A percentile compares a stretch with the other conserved stretches of the same genome.
These are phyloP conservation scores for Burhinus oedicnemus DNA, from an alignment of 2,113 vertebrate genomes.

Conservation along the genomic window DNA sequence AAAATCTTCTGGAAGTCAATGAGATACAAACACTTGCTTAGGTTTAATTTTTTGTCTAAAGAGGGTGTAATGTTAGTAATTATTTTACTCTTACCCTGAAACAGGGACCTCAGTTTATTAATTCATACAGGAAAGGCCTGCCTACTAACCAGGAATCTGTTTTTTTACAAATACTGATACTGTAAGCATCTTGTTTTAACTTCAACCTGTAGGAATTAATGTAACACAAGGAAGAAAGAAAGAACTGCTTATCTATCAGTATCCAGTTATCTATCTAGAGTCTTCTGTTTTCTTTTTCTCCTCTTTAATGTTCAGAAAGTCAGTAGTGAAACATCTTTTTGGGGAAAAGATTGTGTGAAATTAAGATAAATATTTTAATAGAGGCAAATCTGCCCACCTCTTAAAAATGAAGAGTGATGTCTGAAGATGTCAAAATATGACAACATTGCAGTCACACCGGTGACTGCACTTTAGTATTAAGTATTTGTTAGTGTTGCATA, in stretches of 20 bases:
- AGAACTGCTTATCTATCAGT: not conserved
- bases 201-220: not conserved
- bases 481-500: not conserved
- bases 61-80: fast-evolving
- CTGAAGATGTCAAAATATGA: not conserved
- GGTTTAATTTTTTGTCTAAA: not conserved
- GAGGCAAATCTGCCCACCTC: not conserved
- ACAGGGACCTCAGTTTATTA: not conserved
- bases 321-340: not conserved
- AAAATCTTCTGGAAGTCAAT: not conserved
- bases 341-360: not conserved
- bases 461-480: not conserved
- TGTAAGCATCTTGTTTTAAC: not conserved
- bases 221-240: not conserved
- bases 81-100: not conserved
- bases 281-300: not conserved
- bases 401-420: not conserved
- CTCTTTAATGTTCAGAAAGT: not conserved
- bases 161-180: not conserved
- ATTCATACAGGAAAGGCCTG: not conserved
- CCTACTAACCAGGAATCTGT: not conserved
- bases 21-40: not conserved
- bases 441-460: not conserved
- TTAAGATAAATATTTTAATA: not conserved
- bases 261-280: not conserved